Evolutionary conservation across 2,797 vertebrate genomes (phyloP).

Genomic region (Chromobotia macracanthus): DNA sequence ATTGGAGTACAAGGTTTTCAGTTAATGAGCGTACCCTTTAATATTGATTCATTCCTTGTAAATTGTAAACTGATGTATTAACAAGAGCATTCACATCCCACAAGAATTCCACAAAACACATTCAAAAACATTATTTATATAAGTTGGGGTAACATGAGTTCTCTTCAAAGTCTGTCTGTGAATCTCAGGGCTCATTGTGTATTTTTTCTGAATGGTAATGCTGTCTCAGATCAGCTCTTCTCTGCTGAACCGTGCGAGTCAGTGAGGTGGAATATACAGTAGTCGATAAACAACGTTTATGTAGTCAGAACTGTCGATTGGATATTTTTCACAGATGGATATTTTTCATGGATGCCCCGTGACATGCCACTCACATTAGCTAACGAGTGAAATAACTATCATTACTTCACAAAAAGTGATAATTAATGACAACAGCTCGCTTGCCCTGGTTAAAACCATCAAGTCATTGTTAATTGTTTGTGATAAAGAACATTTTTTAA

Average conservation of each 20-base stretch:
- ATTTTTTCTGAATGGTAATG: background rate
- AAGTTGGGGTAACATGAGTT: background rate
- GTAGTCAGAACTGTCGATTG: background rate
- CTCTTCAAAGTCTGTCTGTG: background rate
- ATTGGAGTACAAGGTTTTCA: too few species aligned
- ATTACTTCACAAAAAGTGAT: too few species aligned
- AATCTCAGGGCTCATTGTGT: background rate
- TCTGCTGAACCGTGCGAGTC: background rate
- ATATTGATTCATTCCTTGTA: background rate
- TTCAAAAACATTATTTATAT: conserved; percentile 27
- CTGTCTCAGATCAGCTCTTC: background rate
- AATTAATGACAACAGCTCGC: background rate
- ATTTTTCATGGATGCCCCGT: conserved; percentile 8
- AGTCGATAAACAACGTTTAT: background rate
- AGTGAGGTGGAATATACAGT: conserved; percentile 24
- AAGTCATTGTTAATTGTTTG: background rate
- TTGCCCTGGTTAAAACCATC: background rate
- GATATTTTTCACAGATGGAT: too few species aligned
- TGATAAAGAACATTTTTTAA: background rate
- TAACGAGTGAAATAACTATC: background rate
- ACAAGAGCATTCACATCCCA: conserved; percentile 38
- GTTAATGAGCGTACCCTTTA: too few species aligned
- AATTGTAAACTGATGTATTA: conserved; percentile 27
- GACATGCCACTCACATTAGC: background rate
- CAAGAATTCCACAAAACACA: conserved; percentile 37